Evolutionary conservation across 2,888 invertebrate species (phyloP), one percentile per base, ranked within the genome.

Genomic region (Diabrotica balteata): DNA sequence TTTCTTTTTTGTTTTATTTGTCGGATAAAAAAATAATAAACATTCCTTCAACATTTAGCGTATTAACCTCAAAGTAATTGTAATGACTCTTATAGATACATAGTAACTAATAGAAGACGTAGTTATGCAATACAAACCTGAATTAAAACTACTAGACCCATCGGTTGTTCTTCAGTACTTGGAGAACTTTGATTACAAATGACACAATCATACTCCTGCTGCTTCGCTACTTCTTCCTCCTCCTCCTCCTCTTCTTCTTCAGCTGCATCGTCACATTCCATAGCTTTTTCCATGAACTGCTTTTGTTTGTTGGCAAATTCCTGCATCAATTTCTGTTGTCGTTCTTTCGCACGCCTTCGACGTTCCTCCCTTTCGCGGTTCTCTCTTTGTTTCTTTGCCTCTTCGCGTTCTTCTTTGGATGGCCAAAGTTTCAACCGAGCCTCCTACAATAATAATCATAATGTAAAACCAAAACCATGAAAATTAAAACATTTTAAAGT

Each of bases 221-320:
- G 87, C 64, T 80, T 82, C 67, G 85, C 85, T 53, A 85, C 79
- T 57, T 86, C 77, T 76, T 88, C 87, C 72, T 89, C 89, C 73
- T 91, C 91, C 57, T 86, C 78, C 75, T 88, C 87, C 71, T 89
- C 89, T 73, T 73, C 73, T 32, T 66, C 70, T n/a, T 77, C 78
- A n/a, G 74, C 68, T 46, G 73, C 78, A 71, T 81, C 81, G 83
- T 88, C 88, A 63, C 87, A 88, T 79, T 89, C 89, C 85, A 90
- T 90, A 2, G 91, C 89, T 70, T 90, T 89, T 83, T 94, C 92
- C 91, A 96, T 91, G 84, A 97, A 97, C 82, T 94, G 92, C 77
- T 93, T 93, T 83, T 97, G 97, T 76, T 93, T 91, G 47, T 91
- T 90, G 8, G 95, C 95, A 86, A 97, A 96, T 81, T 97, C 95